Evolutionary conservation across 2,888 invertebrate genomes (phyloP).

Genomic region (Anorthoa munda): DNA sequence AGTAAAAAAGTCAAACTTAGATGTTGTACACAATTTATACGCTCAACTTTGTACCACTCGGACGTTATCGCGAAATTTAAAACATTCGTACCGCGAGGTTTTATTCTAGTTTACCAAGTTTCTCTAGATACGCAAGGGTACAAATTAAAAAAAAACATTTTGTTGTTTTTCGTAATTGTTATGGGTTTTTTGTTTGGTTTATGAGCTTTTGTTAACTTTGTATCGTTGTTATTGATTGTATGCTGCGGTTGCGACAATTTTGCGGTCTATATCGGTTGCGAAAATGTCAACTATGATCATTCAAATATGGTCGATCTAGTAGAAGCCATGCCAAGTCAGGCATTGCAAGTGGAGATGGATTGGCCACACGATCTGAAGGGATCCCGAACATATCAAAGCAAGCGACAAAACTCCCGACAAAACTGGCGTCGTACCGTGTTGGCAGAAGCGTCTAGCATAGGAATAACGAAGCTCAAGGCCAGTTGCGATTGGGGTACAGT

Average conservation of each 20-base stretch:
- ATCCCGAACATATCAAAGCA: too few species aligned
- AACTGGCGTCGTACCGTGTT: too few species aligned
- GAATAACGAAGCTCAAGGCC: too few species aligned
- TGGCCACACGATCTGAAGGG: too few species aligned
- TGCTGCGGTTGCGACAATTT: neutral
- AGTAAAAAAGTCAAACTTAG: constrained; percentile 67
- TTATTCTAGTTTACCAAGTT: constrained; percentile 71
- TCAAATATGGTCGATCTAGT: too few species aligned
- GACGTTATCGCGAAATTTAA: constrained; percentile 78
- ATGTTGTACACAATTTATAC: constrained; percentile 64
- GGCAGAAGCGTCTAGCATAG: too few species aligned
- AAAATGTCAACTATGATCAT: too few species aligned
- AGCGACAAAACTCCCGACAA: too few species aligned
- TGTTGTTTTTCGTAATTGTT: constrained; percentile 33
- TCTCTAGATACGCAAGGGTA: constrained; percentile 50
- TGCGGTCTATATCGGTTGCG: too few species aligned
- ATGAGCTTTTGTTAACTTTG: neutral
- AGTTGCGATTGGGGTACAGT: too few species aligned
- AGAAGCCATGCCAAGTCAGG: too few species aligned
- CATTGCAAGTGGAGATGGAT: too few species aligned
- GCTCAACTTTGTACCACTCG: constrained; percentile 60
- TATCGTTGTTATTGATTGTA: neutral
- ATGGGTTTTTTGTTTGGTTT: constrained; percentile 33
- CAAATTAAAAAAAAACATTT: constrained; percentile 60
- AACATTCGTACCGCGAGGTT: constrained; percentile 70